Evolutionary conservation across 2,888 invertebrate species (phyloP).

Genomic region (Lepidochrysops patricia): DNA sequence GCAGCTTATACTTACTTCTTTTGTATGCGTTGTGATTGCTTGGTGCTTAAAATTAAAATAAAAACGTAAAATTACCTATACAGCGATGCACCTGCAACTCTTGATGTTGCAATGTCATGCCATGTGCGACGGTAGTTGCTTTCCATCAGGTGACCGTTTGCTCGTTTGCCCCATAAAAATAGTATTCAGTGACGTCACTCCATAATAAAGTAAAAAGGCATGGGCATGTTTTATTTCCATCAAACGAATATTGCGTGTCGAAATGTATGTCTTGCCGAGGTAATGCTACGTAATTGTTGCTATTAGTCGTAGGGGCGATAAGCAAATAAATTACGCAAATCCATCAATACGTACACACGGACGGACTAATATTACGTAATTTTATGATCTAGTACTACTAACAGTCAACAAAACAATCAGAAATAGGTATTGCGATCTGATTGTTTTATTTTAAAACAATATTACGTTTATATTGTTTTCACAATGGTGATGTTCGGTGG

Average conservation of each 20-base stretch:
- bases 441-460: too few species aligned
- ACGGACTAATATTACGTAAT: not conserved
- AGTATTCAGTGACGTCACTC: not conserved
- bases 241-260: slow-evolving; percentile 8
- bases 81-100: too few species aligned
- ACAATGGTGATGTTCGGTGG: too few species aligned
- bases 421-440: too few species aligned
- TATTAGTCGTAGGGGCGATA: slow-evolving; percentile 24
- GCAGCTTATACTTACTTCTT: not conserved
- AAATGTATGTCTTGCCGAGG: slow-evolving; percentile 16
- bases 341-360: not conserved
- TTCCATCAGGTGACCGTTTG: too few species aligned
- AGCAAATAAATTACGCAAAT: slow-evolving; percentile 17
- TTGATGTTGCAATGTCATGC: too few species aligned
- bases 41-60: not conserved
- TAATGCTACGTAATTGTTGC: slow-evolving; percentile 24
- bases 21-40: not conserved
- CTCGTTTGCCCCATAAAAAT: not conserved
- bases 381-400: not conserved
- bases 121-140: too few species aligned
- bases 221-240: not conserved
- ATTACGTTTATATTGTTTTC: too few species aligned
- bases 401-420: too few species aligned
- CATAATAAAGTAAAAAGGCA: not conserved
- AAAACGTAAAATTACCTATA: too few species aligned